A percentile compares a stretch with the other conserved stretches of the same genome.
Conservation (phyloP, 2,797 vertebrate genomes). For the Eospalax fontanierii region DNA sequence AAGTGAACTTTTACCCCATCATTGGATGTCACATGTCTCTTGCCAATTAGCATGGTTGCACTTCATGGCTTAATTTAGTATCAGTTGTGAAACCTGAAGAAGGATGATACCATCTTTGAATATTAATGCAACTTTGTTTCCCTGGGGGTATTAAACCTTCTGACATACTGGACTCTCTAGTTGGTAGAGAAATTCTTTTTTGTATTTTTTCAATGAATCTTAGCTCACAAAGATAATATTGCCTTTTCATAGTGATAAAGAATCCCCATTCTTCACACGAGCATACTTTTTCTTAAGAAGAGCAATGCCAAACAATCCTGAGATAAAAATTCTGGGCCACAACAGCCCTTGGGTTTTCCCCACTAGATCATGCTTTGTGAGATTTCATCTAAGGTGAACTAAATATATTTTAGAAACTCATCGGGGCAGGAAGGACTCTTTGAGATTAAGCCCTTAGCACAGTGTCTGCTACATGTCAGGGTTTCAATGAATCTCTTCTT, state of each 20-base stretch:
- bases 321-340: neutral
- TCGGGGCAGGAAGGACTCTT: slow-evolving; percentile 23
- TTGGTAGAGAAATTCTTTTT: slow-evolving; percentile 16
- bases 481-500: neutral
- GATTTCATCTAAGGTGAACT: slow-evolving; percentile 45
- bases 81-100: slow-evolving; percentile 65
- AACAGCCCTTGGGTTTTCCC: neutral
- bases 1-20: slow-evolving; percentile 71
- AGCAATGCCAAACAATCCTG: neutral
- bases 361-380: neutral
- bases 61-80: slow-evolving; percentile 71
- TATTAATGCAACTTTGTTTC: slow-evolving; percentile 69
- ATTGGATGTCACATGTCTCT: slow-evolving; percentile 64
- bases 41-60: slow-evolving; percentile 72
- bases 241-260: neutral
- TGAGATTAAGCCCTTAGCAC: neutral
- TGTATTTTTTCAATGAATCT: slow-evolving; percentile 36
- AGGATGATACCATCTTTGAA: slow-evolving; percentile 65
- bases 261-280: neutral
- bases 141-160: slow-evolving; percentile 22
- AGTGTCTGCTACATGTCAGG: neutral
- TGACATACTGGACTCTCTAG: slow-evolving; percentile 46
- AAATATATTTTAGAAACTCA: slow-evolving; percentile 21
- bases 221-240: neutral
- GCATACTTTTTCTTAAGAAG: neutral